Conservation (phyloP, 2,113 vertebrate species). For the Cyrtonyx montezumae region DNA sequence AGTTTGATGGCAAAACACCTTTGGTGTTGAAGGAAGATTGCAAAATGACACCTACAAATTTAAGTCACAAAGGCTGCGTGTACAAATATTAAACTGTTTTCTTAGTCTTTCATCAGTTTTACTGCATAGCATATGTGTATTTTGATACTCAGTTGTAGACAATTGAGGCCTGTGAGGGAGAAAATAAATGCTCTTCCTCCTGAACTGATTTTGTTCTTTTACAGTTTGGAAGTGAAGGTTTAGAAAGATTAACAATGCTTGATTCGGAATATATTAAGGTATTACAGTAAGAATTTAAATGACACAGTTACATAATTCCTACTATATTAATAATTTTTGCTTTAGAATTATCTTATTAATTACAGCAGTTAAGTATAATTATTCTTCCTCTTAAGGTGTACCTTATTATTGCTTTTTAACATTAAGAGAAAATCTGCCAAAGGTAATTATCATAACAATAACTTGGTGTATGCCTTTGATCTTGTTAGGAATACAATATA, state of each 20-base stretch:
- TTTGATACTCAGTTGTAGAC: background rate
- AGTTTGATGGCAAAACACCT: background rate
- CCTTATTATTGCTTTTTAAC: constrained; percentile 76
- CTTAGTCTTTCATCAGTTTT: background rate
- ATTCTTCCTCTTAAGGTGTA: constrained; percentile 68
- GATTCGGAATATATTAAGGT: constrained; percentile 35
- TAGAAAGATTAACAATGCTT: constrained; percentile 29
- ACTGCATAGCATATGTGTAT: background rate
- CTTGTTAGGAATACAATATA: constrained; percentile 63
- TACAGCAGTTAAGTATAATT: constrained; percentile 79
- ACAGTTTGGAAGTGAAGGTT: background rate
- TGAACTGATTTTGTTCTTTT: background rate
- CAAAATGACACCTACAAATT: background rate
- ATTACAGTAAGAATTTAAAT: constrained; percentile 53
- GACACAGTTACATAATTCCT: constrained; percentile 62
- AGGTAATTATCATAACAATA: constrained; percentile 78
- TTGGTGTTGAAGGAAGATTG: background rate
- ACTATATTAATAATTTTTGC: constrained; percentile 68
- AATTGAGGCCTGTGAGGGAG: background rate
- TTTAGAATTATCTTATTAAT: constrained; percentile 80
- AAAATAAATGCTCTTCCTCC: background rate
- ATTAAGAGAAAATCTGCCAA: constrained; percentile 68
- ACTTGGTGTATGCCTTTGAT: constrained; percentile 69
- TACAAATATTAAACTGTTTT: background rate
- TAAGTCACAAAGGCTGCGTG: background rate